Evolutionary conservation across 2,113 vertebrate species (phyloP).

Genomic region (Passerina amoena): DNA sequence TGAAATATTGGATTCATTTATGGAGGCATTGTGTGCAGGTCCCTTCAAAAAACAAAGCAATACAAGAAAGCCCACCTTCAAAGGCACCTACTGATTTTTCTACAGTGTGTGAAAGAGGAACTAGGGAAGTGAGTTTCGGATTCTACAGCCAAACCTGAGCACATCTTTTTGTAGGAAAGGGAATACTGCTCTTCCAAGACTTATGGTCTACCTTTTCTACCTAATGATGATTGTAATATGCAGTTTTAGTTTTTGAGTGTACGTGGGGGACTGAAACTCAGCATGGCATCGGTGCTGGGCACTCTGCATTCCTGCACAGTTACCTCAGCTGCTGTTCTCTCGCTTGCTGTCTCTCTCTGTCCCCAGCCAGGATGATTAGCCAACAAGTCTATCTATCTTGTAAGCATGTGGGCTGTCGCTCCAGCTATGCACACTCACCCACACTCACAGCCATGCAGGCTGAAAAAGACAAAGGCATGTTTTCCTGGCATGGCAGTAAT

Average conservation of each 20-base stretch:
- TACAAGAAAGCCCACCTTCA: neutral
- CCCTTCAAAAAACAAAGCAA: neutral
- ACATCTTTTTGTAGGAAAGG: neutral
- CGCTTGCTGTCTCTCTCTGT: neutral
- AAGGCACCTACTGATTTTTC: neutral
- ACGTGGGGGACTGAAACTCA: neutral
- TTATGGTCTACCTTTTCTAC: neutral
- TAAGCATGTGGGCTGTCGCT: neutral
- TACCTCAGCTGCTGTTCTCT: conserved; percentile 1
- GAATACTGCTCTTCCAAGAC: neutral
- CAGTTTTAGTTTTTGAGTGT: neutral
- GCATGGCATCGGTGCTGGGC: neutral
- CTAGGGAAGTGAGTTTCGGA: neutral
- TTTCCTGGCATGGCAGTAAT: conserved; percentile 9
- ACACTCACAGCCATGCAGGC: neutral
- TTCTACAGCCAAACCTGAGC: neutral
- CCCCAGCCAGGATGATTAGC: neutral
- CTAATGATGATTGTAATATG: neutral
- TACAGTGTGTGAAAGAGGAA: neutral
- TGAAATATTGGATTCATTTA: neutral
- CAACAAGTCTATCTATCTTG: neutral
- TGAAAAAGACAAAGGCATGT: conserved; percentile 18
- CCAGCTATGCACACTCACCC: neutral
- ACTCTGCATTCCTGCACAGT: neutral
- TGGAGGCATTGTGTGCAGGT: neutral